Conservation (phyloP, 2,888 invertebrate species). For the Amphipoea oculea region DNA sequence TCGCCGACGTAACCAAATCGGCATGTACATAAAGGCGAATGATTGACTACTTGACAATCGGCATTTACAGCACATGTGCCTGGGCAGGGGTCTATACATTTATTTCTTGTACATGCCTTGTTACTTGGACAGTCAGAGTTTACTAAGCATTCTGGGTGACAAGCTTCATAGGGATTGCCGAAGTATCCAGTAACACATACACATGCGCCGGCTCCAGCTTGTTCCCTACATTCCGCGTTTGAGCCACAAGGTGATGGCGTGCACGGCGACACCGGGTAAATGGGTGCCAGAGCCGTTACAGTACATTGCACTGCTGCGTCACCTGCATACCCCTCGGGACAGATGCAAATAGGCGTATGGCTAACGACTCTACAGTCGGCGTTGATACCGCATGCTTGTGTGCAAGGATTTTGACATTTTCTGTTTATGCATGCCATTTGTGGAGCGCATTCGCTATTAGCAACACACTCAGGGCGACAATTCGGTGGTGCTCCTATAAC, state of each 20-base stretch:
- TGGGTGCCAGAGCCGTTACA: conserved; percentile 70
- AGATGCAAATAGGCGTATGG: conserved; percentile 93
- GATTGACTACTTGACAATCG: conserved; percentile 93
- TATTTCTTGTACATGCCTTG: conserved; percentile 93
- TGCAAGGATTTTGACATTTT: conserved; percentile 94
- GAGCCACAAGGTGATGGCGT: conserved; percentile 92
- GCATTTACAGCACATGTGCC: conserved; percentile 94
- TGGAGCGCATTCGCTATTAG: conserved; percentile 93
- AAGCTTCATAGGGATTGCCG: conserved; percentile 95
- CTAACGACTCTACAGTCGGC: conserved; percentile 94
- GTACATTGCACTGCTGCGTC: conserved; percentile 93
- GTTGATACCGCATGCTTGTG: conserved; percentile 93
- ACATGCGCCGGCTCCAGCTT: conserved; percentile 91
- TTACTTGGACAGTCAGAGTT: conserved; percentile 94
- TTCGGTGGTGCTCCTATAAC: conserved; percentile 93
- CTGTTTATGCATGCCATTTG: conserved; percentile 93
- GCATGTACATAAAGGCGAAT: conserved; percentile 93
- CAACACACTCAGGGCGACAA: conserved; percentile 93
- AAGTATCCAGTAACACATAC: conserved; percentile 93
- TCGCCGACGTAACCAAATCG: conserved; percentile 92
- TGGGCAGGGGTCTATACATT: conserved; percentile 94
- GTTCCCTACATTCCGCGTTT: conserved; percentile 92
- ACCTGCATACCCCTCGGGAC: conserved; percentile 92
- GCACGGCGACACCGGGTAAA: conserved; percentile 88
- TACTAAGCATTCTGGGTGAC: conserved; percentile 93